These are phyloP conservation scores for Dione juno DNA, from an alignment of 2,888 invertebrate genomes.

Conservation along the genomic window DNA sequence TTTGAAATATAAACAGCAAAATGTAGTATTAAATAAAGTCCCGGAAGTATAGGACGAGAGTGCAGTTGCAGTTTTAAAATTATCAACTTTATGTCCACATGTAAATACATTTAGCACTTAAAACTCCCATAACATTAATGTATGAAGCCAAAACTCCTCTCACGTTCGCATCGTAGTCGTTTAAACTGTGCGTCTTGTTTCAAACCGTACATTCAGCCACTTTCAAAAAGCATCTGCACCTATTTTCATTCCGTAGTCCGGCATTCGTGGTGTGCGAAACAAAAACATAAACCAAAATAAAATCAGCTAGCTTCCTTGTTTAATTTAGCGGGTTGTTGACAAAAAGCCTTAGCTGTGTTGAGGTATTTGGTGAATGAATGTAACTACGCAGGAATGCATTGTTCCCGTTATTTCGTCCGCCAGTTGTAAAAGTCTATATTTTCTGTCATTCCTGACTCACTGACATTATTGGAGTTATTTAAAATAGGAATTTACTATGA, in stretches of 20 bases:
- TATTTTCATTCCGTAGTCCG: slow-evolving; percentile 47
- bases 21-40: neutral
- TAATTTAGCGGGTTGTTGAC: slow-evolving; percentile 79
- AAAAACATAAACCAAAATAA: slow-evolving; percentile 69
- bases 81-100: slow-evolving; percentile 23
- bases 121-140: slow-evolving; percentile 39
- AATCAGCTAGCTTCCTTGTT: slow-evolving; percentile 77
- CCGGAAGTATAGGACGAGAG: neutral
- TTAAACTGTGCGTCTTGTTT: slow-evolving; percentile 47
- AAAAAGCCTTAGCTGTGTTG: slow-evolving; percentile 74
- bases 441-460: slow-evolving; percentile 58
- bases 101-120: slow-evolving; percentile 24
- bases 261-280: slow-evolving; percentile 61
- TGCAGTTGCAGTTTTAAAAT: neutral
- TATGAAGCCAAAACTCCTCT: slow-evolving; percentile 39
- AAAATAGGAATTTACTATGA: slow-evolving; percentile 57
- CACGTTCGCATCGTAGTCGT: slow-evolving; percentile 38
- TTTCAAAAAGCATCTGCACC: slow-evolving; percentile 48
- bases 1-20: neutral
- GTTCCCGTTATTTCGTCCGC: slow-evolving; percentile 71
- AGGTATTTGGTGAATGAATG: slow-evolving; percentile 75
- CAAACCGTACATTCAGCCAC: slow-evolving; percentile 46
- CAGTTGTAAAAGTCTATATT: slow-evolving; percentile 68
- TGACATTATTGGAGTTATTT: slow-evolving; percentile 61
- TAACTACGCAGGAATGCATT: slow-evolving; percentile 78